Percentiles rank a stretch among this genome's conserved stretches.
Evolutionary conservation across 2,113 vertebrate genomes (phyloP).

Genomic region (Ardeotis arabs): DNA sequence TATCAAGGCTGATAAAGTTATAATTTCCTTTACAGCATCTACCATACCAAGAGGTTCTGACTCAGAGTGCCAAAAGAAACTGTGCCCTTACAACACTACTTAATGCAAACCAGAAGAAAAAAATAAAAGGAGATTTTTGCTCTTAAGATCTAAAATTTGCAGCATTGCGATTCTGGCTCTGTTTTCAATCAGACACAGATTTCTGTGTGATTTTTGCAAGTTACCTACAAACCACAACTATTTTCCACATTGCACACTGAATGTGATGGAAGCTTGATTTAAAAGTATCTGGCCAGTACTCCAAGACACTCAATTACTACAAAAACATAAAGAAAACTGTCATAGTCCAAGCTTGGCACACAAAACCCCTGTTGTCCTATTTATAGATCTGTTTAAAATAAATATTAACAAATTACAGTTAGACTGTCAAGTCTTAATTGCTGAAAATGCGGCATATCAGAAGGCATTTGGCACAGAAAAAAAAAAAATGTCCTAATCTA

Average conservation of each 20-base stretch:
- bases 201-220: neutral
- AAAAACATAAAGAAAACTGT: neutral
- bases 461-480: neutral
- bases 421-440: neutral
- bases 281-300: neutral
- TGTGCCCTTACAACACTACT: neutral
- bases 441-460: neutral
- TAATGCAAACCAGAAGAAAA: neutral
- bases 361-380: neutral
- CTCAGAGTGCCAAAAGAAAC: neutral
- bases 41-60: neutral
- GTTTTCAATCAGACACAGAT: neutral
- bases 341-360: neutral
- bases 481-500: neutral
- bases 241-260: neutral
- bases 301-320: neutral
- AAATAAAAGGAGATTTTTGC: neutral
- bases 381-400: neutral
- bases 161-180: neutral
- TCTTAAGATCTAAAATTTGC: neutral
- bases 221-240: neutral
- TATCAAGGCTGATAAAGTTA: neutral
- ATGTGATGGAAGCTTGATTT: neutral
- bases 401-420: neutral
- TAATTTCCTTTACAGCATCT: neutral